These are phyloP conservation scores for Lymantria dispar DNA, from an alignment of 2,888 invertebrate species.

Conservation along the genomic window DNA sequence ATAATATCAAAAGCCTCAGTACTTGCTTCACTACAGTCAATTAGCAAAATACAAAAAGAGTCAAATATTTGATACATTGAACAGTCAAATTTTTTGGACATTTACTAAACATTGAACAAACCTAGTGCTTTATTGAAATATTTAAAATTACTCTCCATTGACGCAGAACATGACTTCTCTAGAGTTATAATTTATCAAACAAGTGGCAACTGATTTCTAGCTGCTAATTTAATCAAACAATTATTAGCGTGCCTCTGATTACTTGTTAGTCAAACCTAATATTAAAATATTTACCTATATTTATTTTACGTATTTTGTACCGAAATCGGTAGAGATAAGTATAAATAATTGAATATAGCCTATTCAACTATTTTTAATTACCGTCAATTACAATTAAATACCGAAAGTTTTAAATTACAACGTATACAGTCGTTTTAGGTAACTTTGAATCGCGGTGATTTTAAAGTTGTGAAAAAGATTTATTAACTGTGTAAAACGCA, in stretches of 20 bases:
- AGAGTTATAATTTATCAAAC: conserved; percentile 20
- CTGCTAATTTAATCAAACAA: background rate
- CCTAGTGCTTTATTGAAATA: conserved; percentile 76
- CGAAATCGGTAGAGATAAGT: background rate
- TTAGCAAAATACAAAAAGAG: conserved; percentile 18
- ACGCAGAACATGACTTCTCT: conserved; percentile 71
- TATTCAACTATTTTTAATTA: too few species aligned
- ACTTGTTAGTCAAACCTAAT: conserved; percentile 21
- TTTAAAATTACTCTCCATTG: conserved; percentile 63
- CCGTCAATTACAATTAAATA: too few species aligned
- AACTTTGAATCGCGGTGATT: too few species aligned
- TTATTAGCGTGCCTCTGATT: conserved; percentile 13
- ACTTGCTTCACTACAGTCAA: conserved; percentile 22
- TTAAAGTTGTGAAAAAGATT: too few species aligned
- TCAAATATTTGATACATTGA: conserved; percentile 10
- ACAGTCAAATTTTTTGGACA: conserved; percentile 20
- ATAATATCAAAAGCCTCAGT: conserved; percentile 33
- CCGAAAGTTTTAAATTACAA: too few species aligned
- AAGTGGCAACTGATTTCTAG: background rate
- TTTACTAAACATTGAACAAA: conserved; percentile 40
- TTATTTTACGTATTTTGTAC: background rate
- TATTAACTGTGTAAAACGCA: too few species aligned
- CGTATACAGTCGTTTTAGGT: too few species aligned
- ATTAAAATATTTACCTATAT: background rate
- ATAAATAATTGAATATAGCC: too few species aligned